Evolutionary conservation across 2,797 vertebrate genomes (phyloP).

Genomic region (Galaxias olidus): DNA sequence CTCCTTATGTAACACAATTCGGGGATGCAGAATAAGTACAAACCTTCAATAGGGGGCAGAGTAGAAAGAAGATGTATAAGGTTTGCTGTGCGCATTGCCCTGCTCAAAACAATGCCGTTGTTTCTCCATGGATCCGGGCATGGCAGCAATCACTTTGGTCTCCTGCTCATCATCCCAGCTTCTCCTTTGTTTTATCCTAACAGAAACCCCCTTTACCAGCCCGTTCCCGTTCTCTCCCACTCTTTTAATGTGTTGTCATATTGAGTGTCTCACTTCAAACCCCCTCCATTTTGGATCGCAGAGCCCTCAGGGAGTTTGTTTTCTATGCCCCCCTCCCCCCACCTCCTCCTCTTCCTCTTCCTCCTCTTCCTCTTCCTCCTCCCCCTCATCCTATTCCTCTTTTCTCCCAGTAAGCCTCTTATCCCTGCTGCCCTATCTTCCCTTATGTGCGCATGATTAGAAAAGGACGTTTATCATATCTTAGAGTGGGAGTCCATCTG

Average conservation of each 20-base stretch:
- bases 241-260: conserved; percentile 68
- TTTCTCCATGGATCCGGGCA: conserved; percentile 54
- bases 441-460: conserved; percentile 30
- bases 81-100: too few relatives aligned
- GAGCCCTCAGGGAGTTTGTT: conserved; percentile 56
- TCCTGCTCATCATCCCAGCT: conserved; percentile 61
- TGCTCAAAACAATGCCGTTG: conserved; percentile 44
- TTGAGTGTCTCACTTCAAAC: conserved; percentile 58
- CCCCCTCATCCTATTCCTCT: conserved; percentile 5
- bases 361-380: conserved; percentile 36
- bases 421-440: conserved; percentile 46
- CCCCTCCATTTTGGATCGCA: conserved; percentile 63
- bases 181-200: conserved; percentile 33
- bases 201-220: conserved; percentile 25
- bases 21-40: not conserved
- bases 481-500: conserved; percentile 30
- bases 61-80: not conserved
- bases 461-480: conserved; percentile 36
- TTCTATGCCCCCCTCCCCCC: conserved; percentile 19
- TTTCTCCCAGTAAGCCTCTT: conserved; percentile 66
- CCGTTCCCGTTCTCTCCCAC: conserved; percentile 42
- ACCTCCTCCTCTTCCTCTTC: conserved; percentile 16
- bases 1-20: not conserved
- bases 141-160: conserved; percentile 63
- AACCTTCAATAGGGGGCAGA: not conserved